Conservation (phyloP, 2,113 vertebrate species). For the Anolis sagrei region DNA sequence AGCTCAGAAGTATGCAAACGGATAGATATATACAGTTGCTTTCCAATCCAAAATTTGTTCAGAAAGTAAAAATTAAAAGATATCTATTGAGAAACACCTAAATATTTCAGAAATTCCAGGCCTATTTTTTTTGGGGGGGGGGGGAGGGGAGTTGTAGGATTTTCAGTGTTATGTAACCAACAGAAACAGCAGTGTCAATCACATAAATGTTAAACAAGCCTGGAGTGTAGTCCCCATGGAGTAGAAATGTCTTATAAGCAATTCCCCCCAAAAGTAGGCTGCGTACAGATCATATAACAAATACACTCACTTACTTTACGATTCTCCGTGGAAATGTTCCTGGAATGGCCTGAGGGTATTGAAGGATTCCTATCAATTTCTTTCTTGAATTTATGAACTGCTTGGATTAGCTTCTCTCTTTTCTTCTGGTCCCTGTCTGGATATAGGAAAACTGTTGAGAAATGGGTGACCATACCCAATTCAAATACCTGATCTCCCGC, state of each 20-base stretch:
- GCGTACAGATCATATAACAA: background rate
- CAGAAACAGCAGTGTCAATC: too few species aligned
- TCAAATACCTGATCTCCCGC: background rate
- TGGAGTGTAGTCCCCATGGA: background rate
- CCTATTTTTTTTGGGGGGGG: too few species aligned
- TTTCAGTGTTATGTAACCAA: background rate
- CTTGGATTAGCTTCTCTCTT: slow-evolving; percentile 64
- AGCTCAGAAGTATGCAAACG: background rate
- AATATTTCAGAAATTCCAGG: background rate
- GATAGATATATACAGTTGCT: background rate
- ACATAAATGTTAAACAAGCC: background rate
- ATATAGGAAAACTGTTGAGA: slow-evolving; percentile 23
- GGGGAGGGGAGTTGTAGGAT: too few species aligned
- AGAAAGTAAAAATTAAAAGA: background rate
- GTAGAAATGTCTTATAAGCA: background rate
- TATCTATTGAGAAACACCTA: too few species aligned
- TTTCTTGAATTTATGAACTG: slow-evolving; percentile 53
- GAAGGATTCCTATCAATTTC: slow-evolving; percentile 22
- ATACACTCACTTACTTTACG: slow-evolving; percentile 48
- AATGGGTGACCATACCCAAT: background rate
- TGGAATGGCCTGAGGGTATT: slow-evolving; percentile 22
- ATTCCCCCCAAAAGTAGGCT: background rate
- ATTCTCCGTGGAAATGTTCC: slow-evolving; percentile 54
- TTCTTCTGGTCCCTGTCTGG: slow-evolving; percentile 68
- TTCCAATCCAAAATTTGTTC: background rate